These are phyloP conservation scores for Drosophila koepferae DNA, from an alignment of 2,888 invertebrate genomes.

Conservation along the genomic window DNA sequence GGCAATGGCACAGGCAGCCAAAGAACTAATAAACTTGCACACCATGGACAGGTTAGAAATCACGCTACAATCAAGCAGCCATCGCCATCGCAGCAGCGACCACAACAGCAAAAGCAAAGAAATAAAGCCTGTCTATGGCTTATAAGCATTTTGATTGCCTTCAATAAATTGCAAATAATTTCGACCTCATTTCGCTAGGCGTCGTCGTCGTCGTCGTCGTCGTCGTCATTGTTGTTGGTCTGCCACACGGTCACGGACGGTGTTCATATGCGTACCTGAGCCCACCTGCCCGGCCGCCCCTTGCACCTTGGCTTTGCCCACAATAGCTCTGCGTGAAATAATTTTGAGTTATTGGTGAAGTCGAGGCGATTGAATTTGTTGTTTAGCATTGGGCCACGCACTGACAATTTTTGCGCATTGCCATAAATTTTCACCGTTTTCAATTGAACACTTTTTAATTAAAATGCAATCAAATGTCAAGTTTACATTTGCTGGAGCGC, in stretches of 20 bases:
- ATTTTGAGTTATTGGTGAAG: slow-evolving; percentile 66
- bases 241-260: slow-evolving; percentile 76
- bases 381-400: slow-evolving; percentile 62
- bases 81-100: slow-evolving; percentile 34
- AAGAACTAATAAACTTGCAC: slow-evolving; percentile 74
- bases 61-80: slow-evolving; percentile 32
- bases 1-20: slow-evolving; percentile 68
- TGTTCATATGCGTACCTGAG: slow-evolving; percentile 46
- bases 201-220: slow-evolving; percentile 62
- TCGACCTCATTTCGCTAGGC: slow-evolving; percentile 80
- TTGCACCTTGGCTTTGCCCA: slow-evolving; percentile 24
- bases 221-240: slow-evolving; percentile 60
- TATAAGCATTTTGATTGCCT: slow-evolving; percentile 82
- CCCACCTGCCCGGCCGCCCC: slow-evolving; percentile 20
- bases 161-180: slow-evolving; percentile 82
- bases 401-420: slow-evolving; percentile 56
- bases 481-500: slow-evolving; percentile 72
- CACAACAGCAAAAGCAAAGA: slow-evolving; percentile 15
- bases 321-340: slow-evolving; percentile 75
- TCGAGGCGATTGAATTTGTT: slow-evolving; percentile 42
- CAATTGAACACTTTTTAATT: slow-evolving; percentile 69
- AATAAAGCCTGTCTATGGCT: slow-evolving; percentile 60
- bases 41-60: slow-evolving; percentile 50
- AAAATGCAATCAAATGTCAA: slow-evolving; percentile 82
- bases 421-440: slow-evolving; percentile 68